Percentiles rank a stretch among this genome's conserved stretches.
Evolutionary conservation across 2,888 invertebrate species (phyloP).

Genomic region (Phortica okadai): DNA sequence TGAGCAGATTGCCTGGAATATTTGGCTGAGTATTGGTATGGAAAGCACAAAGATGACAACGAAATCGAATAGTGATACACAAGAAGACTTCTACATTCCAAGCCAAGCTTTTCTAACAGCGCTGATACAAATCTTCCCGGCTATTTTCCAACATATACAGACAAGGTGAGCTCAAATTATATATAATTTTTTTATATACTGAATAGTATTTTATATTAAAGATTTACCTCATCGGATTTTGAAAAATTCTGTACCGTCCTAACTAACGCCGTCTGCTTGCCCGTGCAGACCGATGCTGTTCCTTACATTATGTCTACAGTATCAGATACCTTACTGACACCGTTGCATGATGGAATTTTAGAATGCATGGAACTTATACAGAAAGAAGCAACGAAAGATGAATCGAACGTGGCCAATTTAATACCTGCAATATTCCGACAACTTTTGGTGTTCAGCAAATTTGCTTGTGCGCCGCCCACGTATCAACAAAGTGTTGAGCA

Average conservation of each 20-base stretch:
- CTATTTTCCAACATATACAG: slow-evolving; percentile 93
- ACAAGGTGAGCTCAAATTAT: slow-evolving; percentile 77
- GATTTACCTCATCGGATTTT: slow-evolving; percentile 81
- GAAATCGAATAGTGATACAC: slow-evolving; percentile 67
- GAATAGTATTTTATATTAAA: slow-evolving; percentile 39
- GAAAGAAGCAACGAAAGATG: slow-evolving; percentile 82
- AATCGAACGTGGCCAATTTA: slow-evolving; percentile 80
- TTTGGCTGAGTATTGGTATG: slow-evolving; percentile 92
- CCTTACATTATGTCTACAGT: slow-evolving; percentile 88
- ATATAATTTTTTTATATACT: neutral
- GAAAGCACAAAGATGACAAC: slow-evolving; percentile 82
- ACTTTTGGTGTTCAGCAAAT: slow-evolving; percentile 82
- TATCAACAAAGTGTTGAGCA: slow-evolving; percentile 74
- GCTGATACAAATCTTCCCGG: slow-evolving; percentile 95
- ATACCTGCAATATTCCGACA: slow-evolving; percentile 83
- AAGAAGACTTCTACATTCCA: slow-evolving; percentile 86
- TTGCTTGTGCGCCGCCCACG: slow-evolving; percentile 83
- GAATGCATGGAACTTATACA: slow-evolving; percentile 92
- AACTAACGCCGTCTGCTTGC: slow-evolving; percentile 87
- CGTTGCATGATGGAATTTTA: slow-evolving; percentile 89
- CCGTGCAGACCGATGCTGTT: slow-evolving; percentile 87
- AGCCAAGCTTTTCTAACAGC: slow-evolving; percentile 96
- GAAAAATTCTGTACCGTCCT: slow-evolving; percentile 87
- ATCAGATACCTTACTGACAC: slow-evolving; percentile 87
- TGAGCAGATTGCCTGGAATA: slow-evolving; percentile 84